Evolutionary conservation across 1,140 invertebrate species (phyloP).

Genomic region (Neodiprion fabricii): DNA sequence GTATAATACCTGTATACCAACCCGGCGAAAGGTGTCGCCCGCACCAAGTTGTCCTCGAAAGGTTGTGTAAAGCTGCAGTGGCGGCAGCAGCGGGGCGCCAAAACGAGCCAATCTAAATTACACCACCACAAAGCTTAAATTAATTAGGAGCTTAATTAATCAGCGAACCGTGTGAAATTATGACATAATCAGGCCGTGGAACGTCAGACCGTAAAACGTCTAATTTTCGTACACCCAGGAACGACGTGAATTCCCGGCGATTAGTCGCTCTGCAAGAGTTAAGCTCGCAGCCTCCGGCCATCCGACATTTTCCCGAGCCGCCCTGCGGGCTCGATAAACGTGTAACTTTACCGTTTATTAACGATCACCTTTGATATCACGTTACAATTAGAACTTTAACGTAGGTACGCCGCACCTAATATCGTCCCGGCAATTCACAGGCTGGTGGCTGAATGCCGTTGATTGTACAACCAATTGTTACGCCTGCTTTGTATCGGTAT

Average conservation of each 20-base stretch:
- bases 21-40: not conserved
- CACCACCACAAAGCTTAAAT: slow-evolving; percentile 2
- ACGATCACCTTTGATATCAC: not conserved
- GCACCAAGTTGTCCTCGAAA: not conserved
- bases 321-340: not conserved
- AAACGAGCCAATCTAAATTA: not conserved
- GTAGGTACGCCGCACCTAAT: not conserved
- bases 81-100: not conserved
- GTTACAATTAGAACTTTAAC: not conserved
- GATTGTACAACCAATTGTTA: not conserved
- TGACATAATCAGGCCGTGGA: not conserved
- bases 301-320: not conserved
- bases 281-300: not conserved
- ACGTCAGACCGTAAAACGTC: slow-evolving; percentile 3
- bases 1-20: not conserved
- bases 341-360: not conserved
- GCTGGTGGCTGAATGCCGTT: too few species aligned
- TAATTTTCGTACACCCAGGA: not conserved
- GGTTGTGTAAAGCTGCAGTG: not conserved
- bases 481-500: not conserved
- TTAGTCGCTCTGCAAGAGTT: too few species aligned
- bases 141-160: slow-evolving; percentile 3
- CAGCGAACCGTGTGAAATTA: not conserved
- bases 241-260: not conserved
- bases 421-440: not conserved